A percentile compares a stretch with the other conserved stretches of the same genome.
Evolutionary conservation across 2,797 vertebrate species (phyloP).

Genomic region (Platalea minor): DNA sequence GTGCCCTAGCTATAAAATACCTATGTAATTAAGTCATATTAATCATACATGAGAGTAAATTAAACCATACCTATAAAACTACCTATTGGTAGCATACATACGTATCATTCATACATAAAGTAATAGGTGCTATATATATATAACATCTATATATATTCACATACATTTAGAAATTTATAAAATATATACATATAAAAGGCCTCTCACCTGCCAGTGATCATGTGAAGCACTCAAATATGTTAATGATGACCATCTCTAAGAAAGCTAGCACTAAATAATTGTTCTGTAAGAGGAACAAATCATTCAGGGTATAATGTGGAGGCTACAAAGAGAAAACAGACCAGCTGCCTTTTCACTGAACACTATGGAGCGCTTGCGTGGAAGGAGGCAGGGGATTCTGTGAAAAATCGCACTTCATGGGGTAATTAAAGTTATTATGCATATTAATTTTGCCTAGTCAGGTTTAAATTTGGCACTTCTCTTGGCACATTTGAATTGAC

Average conservation of each 20-base stretch:
- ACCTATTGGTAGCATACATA: neutral
- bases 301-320: neutral
- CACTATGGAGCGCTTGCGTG: neutral
- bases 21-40: neutral
- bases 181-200: neutral
- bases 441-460: constrained; percentile 51
- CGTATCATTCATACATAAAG: neutral
- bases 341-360: constrained; percentile 41
- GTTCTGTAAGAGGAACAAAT: neutral
- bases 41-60: neutral
- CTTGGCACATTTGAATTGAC: neutral
- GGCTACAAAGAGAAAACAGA: neutral
- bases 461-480: constrained; percentile 27
- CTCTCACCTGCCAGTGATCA: neutral
- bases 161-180: neutral
- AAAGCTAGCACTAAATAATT: neutral
- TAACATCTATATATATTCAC: neutral
- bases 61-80: neutral
- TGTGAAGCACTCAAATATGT: neutral
- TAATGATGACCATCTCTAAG: neutral
- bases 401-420: neutral
- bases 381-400: neutral
- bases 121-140: neutral
- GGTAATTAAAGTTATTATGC: constrained; percentile 24
- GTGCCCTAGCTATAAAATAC: neutral